Evolutionary conservation across 2,888 invertebrate genomes (phyloP).

Genomic region (Eristalis intricaria): DNA sequence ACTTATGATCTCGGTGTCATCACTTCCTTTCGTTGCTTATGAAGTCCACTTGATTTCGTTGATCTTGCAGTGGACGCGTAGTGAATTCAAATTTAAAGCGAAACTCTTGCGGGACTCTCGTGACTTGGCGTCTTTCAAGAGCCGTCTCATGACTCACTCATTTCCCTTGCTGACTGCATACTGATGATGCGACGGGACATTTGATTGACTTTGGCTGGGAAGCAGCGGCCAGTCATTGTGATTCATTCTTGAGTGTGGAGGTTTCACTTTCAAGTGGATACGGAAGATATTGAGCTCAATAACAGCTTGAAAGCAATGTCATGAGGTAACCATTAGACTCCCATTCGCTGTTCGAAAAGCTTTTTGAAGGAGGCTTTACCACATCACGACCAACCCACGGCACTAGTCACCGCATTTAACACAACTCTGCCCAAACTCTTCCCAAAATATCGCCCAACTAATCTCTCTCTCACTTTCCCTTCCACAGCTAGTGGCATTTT

Average conservation of each 20-base stretch:
- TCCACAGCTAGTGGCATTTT: conserved; percentile 79
- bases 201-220: too few relatives aligned
- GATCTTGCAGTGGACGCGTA: neutral
- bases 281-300: too few relatives aligned
- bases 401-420: too few relatives aligned
- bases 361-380: too few relatives aligned
- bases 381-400: too few relatives aligned
- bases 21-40: neutral
- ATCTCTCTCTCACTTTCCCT: neutral
- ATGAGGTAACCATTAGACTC: too few relatives aligned
- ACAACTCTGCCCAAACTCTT: too few relatives aligned
- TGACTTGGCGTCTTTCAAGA: neutral
- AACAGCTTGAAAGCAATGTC: too few relatives aligned
- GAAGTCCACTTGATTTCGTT: neutral
- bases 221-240: too few relatives aligned
- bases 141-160: neutral
- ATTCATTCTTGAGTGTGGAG: too few relatives aligned
- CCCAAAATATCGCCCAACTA: neutral
- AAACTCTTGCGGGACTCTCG: neutral
- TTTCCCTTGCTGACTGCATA: neutral
- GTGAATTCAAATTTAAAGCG: neutral
- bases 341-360: too few relatives aligned
- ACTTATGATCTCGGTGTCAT: neutral
- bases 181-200: neutral
- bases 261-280: too few relatives aligned